Evolutionary conservation across 2,797 vertebrate genomes (phyloP).

Genomic region (Brachyrhaphis roseni): DNA sequence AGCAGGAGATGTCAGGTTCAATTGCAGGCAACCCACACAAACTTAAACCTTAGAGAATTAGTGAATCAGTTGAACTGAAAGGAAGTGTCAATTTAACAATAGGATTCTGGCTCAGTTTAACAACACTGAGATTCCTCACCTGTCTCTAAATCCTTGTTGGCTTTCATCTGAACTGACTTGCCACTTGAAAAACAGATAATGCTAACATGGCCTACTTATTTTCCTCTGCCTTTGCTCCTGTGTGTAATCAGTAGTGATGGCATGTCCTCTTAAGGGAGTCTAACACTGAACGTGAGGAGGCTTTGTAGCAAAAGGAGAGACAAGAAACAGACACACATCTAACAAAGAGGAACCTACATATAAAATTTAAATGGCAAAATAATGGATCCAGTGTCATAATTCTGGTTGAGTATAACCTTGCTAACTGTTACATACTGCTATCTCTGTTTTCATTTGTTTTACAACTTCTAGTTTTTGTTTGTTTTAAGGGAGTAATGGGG

Average conservation of each 20-base stretch:
- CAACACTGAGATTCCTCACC: conserved; percentile 50
- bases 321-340: conserved; percentile 17
- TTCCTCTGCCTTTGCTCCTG: conserved; percentile 53
- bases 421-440: not conserved
- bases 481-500: not conserved
- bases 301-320: conserved; percentile 43
- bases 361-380: not conserved
- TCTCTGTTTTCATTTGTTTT: not conserved
- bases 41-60: not conserved
- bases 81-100: not conserved
- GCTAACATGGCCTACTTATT: conserved; percentile 70
- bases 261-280: conserved; percentile 75
- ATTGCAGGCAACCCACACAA: conserved; percentile 12
- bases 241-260: conserved; percentile 77
- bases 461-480: not conserved
- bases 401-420: not conserved
- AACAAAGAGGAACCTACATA: conserved; percentile 5
- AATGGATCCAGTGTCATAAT: not conserved
- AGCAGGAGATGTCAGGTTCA: conserved; percentile 19
- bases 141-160: conserved; percentile 58
- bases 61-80: not conserved
- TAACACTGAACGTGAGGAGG: conserved; percentile 55
- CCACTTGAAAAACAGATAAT: conserved; percentile 69
- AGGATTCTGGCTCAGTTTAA: conserved; percentile 47
- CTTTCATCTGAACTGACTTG: conserved; percentile 61